These are phyloP conservation scores for Cisticola juncidis DNA, from an alignment of 2,113 vertebrate genomes.

Conservation along the genomic window DNA sequence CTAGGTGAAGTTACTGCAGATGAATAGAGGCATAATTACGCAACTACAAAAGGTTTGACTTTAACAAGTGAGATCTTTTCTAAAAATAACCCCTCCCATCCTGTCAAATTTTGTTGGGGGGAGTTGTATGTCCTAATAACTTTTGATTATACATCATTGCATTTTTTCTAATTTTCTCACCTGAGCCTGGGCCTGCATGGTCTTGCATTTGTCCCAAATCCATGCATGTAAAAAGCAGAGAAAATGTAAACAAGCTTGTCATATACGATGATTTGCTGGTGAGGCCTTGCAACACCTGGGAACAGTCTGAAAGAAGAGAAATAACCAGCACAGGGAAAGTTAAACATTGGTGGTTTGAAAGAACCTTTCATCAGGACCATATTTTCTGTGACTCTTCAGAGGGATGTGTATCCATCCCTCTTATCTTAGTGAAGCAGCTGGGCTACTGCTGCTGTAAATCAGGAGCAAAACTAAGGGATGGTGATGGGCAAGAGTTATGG, in stretches of 20 bases:
- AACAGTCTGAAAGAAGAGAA: background rate
- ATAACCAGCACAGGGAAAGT: background rate
- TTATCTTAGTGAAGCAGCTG: slow-evolving; percentile 65
- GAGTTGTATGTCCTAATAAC: background rate
- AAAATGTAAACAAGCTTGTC: background rate
- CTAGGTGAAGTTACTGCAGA: background rate
- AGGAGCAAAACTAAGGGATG: background rate
- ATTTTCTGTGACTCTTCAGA: background rate
- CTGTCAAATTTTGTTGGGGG: background rate
- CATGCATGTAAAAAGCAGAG: background rate
- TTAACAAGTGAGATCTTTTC: background rate
- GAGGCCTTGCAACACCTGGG: background rate
- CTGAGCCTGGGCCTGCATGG: background rate
- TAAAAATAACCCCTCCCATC: background rate
- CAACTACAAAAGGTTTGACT: background rate
- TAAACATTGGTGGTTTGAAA: background rate
- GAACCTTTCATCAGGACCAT: background rate
- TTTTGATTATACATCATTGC: background rate
- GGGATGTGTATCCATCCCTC: background rate
- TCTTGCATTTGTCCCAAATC: background rate
- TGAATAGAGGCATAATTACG: background rate
- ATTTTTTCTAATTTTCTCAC: background rate
- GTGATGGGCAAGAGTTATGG: background rate
- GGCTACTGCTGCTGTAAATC: slow-evolving; percentile 40
- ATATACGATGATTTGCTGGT: background rate